Conservation (phyloP, 2,113 vertebrate genomes). For the Motacilla alba region DNA sequence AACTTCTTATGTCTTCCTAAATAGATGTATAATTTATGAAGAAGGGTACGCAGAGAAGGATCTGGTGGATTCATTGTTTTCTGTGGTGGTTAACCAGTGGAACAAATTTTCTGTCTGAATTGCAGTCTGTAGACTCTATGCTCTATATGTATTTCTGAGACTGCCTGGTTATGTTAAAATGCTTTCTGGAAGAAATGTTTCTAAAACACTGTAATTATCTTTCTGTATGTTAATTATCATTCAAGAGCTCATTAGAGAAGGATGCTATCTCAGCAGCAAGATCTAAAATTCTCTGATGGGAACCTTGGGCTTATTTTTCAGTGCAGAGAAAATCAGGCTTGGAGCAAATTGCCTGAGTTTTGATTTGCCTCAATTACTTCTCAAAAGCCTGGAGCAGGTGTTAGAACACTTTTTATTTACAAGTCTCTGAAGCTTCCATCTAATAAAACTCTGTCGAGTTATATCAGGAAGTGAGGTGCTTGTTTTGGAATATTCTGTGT, state of each 20-base stretch:
- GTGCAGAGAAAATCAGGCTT: neutral
- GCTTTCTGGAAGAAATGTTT: slow-evolving; percentile 10
- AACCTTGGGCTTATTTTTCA: slow-evolving; percentile 20
- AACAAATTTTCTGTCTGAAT: neutral
- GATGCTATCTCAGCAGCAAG: neutral
- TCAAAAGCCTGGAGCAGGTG: neutral
- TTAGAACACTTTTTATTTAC: neutral
- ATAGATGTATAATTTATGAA: neutral
- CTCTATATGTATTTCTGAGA: neutral
- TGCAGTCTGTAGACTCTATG: neutral
- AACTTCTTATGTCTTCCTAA: neutral
- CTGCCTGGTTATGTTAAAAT: neutral
- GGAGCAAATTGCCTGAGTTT: neutral
- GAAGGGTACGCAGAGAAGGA: neutral
- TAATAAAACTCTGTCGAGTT: neutral
- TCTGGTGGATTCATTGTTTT: neutral
- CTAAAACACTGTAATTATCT: slow-evolving; percentile 33
- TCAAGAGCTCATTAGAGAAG: slow-evolving; percentile 13
- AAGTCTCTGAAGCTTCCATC: neutral
- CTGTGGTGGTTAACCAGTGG: neutral
- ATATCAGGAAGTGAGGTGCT: neutral
- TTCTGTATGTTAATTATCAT: slow-evolving; percentile 40
- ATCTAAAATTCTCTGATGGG: neutral
- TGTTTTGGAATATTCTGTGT: neutral
- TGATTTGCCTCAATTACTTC: slow-evolving; percentile 9